Percentiles rank a stretch among this genome's conserved stretches.
Evolutionary conservation across 1,140 invertebrate species (phyloP).

Genomic region (Delia radicum): DNA sequence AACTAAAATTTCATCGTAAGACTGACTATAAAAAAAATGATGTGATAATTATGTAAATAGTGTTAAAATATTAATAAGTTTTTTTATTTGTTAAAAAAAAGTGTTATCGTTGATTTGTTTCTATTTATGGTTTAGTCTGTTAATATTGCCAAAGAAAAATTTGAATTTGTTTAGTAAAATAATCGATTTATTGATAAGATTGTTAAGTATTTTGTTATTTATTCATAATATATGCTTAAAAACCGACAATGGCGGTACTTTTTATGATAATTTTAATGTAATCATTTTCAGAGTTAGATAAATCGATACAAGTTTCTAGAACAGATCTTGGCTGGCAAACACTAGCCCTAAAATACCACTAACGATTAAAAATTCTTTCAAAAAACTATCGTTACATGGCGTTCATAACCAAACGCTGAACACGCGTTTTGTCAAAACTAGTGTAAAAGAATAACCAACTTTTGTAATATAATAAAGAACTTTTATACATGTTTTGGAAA

Average conservation of each 20-base stretch:
- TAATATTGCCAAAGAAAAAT: not conserved
- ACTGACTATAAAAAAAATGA: not conserved
- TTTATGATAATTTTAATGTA: no score
- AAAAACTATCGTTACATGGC: no score
- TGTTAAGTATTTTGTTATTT: not conserved
- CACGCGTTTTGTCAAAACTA: no score
- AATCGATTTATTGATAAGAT: constrained; percentile 1
- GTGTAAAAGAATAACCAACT: no score
- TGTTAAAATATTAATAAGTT: not conserved
- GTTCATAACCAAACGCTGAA: no score
- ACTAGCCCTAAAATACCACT: no score
- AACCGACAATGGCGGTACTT: not conserved
- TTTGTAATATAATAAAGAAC: no score
- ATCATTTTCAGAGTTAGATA: no score
- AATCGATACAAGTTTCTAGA: no score
- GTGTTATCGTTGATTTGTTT: not conserved
- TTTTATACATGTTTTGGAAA: no score
- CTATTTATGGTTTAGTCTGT: not conserved
- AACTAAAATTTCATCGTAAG: not conserved
- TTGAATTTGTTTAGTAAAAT: not conserved
- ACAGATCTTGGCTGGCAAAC: no score
- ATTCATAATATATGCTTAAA: not conserved
- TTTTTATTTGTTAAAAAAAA: not conserved
- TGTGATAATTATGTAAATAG: not conserved
- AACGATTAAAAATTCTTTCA: no score